Base-by-base conservation (phyloP, 1,140 invertebrate species). In the Potamilus streckersoni region DNA sequence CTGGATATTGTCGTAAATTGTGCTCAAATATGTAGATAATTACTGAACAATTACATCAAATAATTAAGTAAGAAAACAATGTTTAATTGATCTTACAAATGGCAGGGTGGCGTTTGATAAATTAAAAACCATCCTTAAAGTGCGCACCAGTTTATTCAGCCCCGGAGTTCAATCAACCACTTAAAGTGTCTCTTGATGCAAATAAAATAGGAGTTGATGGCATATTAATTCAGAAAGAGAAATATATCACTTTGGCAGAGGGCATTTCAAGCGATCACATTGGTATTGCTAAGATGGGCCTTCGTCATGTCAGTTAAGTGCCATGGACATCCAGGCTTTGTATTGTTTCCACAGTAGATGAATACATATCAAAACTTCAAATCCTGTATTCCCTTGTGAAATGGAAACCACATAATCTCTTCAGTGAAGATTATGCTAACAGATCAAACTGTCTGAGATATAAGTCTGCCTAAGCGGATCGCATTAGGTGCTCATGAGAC, bases 351-450 rank as follows among this genome's bases (percentile, higher is more conserved):
- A 23, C n/a, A 12, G 19, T n/a, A 27, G 49, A 58, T 17, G 19
- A n/a, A 19, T 13, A 8, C 64, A 15, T 16, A 2, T 12, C 65
- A 12, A 15, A 38, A 13, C 31, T 70, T 58, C 38, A 17, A 57
- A 16, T 20, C 57, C 15, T 17, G 49, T 23, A 60, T 58, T 31
- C 57, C 49, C 15, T 59, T 64, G 19, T 70, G 8, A 65, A 27
- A 31, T 14, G 73, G n/a, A 38, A 31, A 20, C 67, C 63, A 63
- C 55, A 49, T 17, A 27, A 67, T 14, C 57, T 23, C 38, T 49
- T 57, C 61, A 16, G 60, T 78, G 14, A 69, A 73, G 49, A 17
- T 78, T 55, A 15, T 49, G 3, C n/a, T 78, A 14, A 56, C 16
- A 19, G 70, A 78, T 70, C 19, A 19, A 4, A 31, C 71, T 23